phyloP scores from a whole-genome alignment of 2,888 invertebrate species.

The Polydrusus pterygomalis region DNA sequence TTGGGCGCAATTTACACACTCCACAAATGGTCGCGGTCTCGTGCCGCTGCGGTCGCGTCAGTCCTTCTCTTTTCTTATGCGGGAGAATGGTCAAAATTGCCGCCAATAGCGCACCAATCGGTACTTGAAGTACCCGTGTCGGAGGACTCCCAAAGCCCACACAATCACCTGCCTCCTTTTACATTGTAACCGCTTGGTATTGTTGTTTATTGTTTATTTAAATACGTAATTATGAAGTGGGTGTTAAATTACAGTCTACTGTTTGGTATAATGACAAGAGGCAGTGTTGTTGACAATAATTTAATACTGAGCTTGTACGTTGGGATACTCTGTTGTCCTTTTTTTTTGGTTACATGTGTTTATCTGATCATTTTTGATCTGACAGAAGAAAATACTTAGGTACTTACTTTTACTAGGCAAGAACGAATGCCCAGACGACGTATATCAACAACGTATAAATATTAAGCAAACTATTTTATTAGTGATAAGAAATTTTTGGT shows the following conservation, averaged over 20 bases:
- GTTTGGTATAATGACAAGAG: conserved; percentile 9
- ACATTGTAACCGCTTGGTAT: conserved; percentile 47
- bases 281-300: conserved; percentile 20
- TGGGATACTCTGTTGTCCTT: neutral
- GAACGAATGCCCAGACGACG: conserved; percentile 12
- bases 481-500: conserved; percentile 23
- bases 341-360: neutral
- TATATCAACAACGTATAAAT: conserved; percentile 13
- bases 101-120: conserved; percentile 56
- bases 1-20: conserved; percentile 38
- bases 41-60: conserved; percentile 44
- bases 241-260: conserved; percentile 48
- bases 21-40: conserved; percentile 42
- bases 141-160: conserved; percentile 42
- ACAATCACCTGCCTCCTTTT: conserved; percentile 55
- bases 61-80: conserved; percentile 35
- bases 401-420: neutral
- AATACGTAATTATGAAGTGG: conserved; percentile 36
- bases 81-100: conserved; percentile 48
- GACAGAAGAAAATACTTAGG: too few species aligned
- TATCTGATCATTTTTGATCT: too few species aligned
- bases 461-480: conserved; percentile 19
- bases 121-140: conserved; percentile 56
- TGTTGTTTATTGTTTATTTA: conserved; percentile 52
- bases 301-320: neutral